These are phyloP conservation scores for Perccottus glenii DNA, from an alignment of 2,113 vertebrate species.

Conservation along the genomic window DNA sequence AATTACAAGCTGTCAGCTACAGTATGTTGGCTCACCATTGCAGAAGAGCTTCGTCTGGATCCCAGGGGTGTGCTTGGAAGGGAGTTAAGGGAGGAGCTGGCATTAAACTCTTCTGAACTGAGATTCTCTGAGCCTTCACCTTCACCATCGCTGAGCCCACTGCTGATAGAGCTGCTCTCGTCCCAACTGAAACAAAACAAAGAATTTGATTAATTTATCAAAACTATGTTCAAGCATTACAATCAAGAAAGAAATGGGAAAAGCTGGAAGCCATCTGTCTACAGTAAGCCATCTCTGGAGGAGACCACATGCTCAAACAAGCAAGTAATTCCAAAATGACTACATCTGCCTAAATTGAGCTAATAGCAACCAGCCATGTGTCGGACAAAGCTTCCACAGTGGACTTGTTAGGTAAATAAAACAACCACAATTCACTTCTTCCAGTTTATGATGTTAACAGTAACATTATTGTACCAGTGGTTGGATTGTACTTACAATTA, in stretches of 20 bases:
- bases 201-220: constrained; percentile 6
- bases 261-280: constrained; percentile 56
- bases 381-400: constrained; percentile 1
- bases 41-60: constrained; percentile 90
- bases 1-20: background rate
- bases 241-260: background rate
- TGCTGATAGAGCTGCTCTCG: constrained; percentile 98
- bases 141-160: constrained; percentile 94
- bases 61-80: constrained; percentile 91
- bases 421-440: background rate
- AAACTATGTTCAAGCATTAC: background rate
- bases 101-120: constrained; percentile 97
- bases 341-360: constrained; percentile 28
- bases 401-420: background rate
- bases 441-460: background rate
- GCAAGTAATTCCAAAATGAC: constrained; percentile 53
- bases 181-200: constrained; percentile 88
- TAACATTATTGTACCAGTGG: background rate
- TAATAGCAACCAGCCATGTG: constrained; percentile 34
- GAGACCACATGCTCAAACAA: constrained; percentile 52
- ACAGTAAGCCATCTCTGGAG: constrained; percentile 42
- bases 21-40: constrained; percentile 83
- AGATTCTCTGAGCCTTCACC: constrained; percentile 96
- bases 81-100: constrained; percentile 94
- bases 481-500: background rate